Evolutionary conservation across 1,140 invertebrate species (phyloP).

Genomic region (Grapholita molesta): DNA sequence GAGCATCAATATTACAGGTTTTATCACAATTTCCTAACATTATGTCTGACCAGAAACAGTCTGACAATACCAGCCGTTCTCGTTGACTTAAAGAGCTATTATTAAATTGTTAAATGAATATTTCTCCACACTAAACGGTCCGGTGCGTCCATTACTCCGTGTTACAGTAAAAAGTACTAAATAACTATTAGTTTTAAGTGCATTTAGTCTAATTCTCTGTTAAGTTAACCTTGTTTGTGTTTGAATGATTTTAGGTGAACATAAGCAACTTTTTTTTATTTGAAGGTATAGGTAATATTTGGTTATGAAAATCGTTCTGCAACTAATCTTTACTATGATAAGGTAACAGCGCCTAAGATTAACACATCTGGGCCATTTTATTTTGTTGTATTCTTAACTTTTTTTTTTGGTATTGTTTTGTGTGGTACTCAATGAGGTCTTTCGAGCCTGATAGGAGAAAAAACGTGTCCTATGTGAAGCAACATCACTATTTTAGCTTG

Average conservation of each 20-base stretch:
- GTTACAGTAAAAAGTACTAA: neutral
- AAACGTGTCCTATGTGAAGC: no score
- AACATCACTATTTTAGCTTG: no score
- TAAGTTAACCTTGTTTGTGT: neutral
- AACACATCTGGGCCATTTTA: no score
- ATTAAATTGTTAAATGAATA: neutral
- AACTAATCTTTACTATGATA: no score
- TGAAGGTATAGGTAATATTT: no score
- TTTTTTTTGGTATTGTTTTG: no score
- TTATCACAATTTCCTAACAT: neutral
- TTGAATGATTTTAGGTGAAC: neutral
- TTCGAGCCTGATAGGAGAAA: no score
- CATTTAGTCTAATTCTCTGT: neutral
- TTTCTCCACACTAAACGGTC: slow-evolving; percentile 10
- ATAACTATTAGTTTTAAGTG: neutral
- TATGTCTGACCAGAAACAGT: neutral
- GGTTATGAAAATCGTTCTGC: no score
- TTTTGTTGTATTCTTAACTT: no score
- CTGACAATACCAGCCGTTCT: neutral
- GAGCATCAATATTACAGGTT: neutral
- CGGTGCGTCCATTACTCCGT: neutral
- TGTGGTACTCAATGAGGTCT: no score
- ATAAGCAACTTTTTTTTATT: no score
- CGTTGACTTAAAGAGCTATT: neutral
- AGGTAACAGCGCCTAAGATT: no score